phyloP scores from a whole-genome alignment of 2,113 vertebrate species.

The Phylloscopus trochiloides region DNA sequence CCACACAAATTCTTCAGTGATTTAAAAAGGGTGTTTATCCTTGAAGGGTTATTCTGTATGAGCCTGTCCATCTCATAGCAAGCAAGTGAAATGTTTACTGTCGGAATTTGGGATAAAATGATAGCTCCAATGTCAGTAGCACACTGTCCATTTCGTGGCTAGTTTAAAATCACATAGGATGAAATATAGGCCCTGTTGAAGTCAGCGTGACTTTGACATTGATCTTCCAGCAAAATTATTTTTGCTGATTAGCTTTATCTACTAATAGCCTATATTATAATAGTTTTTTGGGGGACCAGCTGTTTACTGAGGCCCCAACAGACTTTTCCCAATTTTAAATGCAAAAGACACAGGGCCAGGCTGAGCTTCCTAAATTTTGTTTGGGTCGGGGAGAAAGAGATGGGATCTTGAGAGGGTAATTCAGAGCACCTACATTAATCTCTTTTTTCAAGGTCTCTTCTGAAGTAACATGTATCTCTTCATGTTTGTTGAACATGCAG shows the following conservation, averaged over 20 bases:
- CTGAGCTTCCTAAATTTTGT: neutral
- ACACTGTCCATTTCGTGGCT: neutral
- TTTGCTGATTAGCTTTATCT: neutral
- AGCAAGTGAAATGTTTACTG: slow-evolving; percentile 33
- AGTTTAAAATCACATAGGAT: neutral
- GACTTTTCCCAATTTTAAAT: neutral
- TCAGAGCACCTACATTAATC: neutral
- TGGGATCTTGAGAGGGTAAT: neutral
- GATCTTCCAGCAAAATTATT: neutral
- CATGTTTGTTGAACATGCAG: neutral
- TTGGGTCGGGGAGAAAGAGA: neutral
- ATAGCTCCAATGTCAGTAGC: neutral
- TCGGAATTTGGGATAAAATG: slow-evolving; percentile 33
- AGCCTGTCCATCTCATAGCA: slow-evolving; percentile 55
- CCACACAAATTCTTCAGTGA: slow-evolving; percentile 58
- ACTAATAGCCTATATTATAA: neutral
- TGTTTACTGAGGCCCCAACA: neutral
- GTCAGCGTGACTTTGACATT: neutral
- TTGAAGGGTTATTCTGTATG: slow-evolving; percentile 67
- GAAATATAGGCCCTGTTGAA: neutral
- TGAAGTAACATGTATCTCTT: neutral
- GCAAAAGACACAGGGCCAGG: neutral
- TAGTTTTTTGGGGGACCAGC: neutral
- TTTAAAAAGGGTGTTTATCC: slow-evolving; percentile 67
- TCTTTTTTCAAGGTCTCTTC: neutral